Evolutionary conservation across 2,797 vertebrate genomes (phyloP), one percentile per base, ranked within the genome.

Genomic region (Cynodonichthys magdalenae): DNA sequence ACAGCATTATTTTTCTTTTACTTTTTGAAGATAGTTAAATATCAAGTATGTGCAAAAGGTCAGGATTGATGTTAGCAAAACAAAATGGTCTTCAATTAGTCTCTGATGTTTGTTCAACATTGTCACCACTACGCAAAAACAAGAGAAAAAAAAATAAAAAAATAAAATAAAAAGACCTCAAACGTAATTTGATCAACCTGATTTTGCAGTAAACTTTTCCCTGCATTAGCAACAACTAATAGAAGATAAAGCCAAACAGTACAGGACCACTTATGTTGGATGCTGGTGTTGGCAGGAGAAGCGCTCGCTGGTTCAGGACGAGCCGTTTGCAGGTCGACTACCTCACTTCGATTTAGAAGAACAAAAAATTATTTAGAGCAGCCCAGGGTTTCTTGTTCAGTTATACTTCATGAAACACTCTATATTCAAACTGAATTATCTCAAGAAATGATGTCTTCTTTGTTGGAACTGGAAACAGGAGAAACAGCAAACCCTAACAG

Each of bases 31-130:
- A 96, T 94, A 94, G 93, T 95, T 94, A 93, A 95, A 96, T 95
- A 95, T 93, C 93, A 95, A 94, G 92, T 91, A 93, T 94, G 95
- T 95, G 95, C 95, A 95, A 96, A 95, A 95, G 93, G 94, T 94
- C 93, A 93, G 92, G 92, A 93, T 93, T 91, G 92, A 92, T 87
- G 76, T 90, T 88, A 92, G 85, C 77, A 90, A 93, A 91, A 87
- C 29, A 76, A 87, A 91, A 92, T 77, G 46, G 69, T 84, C 66
- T 89, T 89, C 50, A 71, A 66, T 80, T 85, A 54, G 68, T 83
- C 81, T 87, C 71, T 20, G 81, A 75, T 71, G 69, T 83, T 71
- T 67, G 74, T 83, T 85, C 56, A 82, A 88, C 85, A 86, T 84
- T 76, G 77, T 87, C 80, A 67, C 81, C 79, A 87, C 75, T 75